Percentiles rank a stretch among this genome's conserved stretches.
Conservation (phyloP, 2,888 invertebrate genomes). For the Adelphocoris suturalis region DNA sequence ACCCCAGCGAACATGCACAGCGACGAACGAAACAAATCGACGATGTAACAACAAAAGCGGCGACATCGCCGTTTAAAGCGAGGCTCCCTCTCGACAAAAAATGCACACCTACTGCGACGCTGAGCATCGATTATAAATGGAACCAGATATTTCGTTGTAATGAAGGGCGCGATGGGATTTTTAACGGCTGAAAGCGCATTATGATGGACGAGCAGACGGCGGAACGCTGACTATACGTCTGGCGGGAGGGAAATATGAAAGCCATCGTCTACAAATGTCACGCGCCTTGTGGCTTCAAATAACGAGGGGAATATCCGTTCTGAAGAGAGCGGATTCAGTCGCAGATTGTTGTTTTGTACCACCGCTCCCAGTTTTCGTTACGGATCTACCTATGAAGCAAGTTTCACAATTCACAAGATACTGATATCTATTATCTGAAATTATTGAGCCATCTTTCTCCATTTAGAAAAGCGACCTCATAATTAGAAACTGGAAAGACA, state of each 20-base stretch:
- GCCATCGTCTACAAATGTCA: not conserved
- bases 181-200: constrained; percentile 7
- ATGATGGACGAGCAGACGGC: not conserved
- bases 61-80: not conserved
- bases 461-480: too few species aligned
- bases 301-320: not conserved
- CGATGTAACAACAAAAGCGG: not conserved
- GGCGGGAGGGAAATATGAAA: constrained; percentile 1
- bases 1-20: not conserved
- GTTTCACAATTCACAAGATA: too few species aligned
- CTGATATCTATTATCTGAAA: too few species aligned
- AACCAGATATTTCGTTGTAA: not conserved
- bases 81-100: not conserved
- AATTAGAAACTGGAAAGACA: too few species aligned
- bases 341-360: not conserved
- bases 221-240: constrained; percentile 10
- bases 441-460: too few species aligned
- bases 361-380: too few species aligned
- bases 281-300: not conserved
- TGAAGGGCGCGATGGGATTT: not conserved
- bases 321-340: not conserved
- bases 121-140: not conserved
- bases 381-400: too few species aligned
- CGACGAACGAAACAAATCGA: not conserved
- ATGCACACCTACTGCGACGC: not conserved